A percentile compares a stretch with the other conserved stretches of the same genome.
Evolutionary conservation across 1,140 invertebrate species (phyloP).

Genomic region (Drosophila quadrilineata): DNA sequence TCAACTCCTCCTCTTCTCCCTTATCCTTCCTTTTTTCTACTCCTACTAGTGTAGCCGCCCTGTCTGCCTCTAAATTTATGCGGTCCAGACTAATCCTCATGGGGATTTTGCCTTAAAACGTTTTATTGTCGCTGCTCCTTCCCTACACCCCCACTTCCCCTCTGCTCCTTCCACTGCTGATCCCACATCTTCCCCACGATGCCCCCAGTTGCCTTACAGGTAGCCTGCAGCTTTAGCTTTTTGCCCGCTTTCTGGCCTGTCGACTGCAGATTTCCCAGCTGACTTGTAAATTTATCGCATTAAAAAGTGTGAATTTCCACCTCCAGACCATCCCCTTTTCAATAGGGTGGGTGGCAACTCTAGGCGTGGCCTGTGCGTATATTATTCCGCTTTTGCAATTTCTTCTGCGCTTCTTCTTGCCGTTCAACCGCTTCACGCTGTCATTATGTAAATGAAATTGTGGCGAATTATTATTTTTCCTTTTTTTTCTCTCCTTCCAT

Average conservation of each 20-base stretch:
- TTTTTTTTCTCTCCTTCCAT: background rate
- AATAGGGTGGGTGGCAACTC: too few relatives aligned
- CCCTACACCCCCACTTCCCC: background rate
- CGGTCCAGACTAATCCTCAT: slow-evolving; percentile 73
- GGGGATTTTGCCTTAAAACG: slow-evolving; percentile 70
- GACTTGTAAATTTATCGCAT: slow-evolving; percentile 78
- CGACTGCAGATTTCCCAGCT: slow-evolving; percentile 77
- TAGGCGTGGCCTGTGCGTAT: background rate
- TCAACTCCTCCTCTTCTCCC: background rate
- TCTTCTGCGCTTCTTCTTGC: slow-evolving; percentile 42
- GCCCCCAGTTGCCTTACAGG: background rate
- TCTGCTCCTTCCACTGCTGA: background rate
- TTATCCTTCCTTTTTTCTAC: background rate
- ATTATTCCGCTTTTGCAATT: background rate
- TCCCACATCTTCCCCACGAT: background rate
- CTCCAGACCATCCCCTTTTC: background rate
- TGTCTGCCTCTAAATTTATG: slow-evolving; percentile 58
- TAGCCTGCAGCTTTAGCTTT: background rate
- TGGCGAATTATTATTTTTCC: slow-evolving; percentile 70
- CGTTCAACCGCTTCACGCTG: slow-evolving; percentile 59
- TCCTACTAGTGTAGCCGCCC: background rate
- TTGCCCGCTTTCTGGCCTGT: slow-evolving; percentile 60
- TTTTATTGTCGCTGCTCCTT: slow-evolving; percentile 64
- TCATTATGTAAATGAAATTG: slow-evolving; percentile 80
- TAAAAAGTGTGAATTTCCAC: slow-evolving; percentile 69